phyloP scores from a whole-genome alignment of 2,888 invertebrate genomes.

The Hirudinaria manillensis region DNA sequence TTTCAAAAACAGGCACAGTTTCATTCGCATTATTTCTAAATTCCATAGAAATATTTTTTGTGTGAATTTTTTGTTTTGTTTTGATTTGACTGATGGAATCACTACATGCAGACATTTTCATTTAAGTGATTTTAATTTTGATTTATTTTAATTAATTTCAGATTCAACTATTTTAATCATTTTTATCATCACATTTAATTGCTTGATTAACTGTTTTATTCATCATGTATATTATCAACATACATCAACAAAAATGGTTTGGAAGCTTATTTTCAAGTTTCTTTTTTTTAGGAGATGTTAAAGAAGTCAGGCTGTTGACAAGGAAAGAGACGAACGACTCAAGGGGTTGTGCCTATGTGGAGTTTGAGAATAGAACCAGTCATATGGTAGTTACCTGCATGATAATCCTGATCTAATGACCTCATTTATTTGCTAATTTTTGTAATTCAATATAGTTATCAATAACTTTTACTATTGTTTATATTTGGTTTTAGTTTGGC shows the following conservation, averaged over 20 bases:
- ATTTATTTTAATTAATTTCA: not conserved
- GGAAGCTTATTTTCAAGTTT: not conserved
- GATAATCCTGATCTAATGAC: not conserved
- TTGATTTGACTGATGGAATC: too few species aligned
- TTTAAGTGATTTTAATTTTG: too few species aligned
- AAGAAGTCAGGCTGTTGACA: conserved; percentile 46
- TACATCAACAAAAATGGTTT: too few species aligned
- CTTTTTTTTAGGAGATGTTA: conserved; percentile 42
- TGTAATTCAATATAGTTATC: not conserved
- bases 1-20: conserved; percentile 45
- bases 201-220: too few species aligned
- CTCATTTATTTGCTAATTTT: not conserved
- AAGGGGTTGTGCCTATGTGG: conserved; percentile 49
- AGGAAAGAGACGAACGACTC: conserved; percentile 45
- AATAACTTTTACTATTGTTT: not conserved
- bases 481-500: conserved; percentile 42
- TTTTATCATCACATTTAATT: too few species aligned
- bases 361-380: conserved; percentile 46
- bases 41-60: not conserved
- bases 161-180: too few species aligned
- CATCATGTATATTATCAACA: too few species aligned
- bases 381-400: conserved; percentile 42
- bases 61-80: not conserved
- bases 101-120: too few species aligned
- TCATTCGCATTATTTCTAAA: too few species aligned